phyloP scores from a whole-genome alignment of 2,113 vertebrate species.

The Solea senegalensis region DNA sequence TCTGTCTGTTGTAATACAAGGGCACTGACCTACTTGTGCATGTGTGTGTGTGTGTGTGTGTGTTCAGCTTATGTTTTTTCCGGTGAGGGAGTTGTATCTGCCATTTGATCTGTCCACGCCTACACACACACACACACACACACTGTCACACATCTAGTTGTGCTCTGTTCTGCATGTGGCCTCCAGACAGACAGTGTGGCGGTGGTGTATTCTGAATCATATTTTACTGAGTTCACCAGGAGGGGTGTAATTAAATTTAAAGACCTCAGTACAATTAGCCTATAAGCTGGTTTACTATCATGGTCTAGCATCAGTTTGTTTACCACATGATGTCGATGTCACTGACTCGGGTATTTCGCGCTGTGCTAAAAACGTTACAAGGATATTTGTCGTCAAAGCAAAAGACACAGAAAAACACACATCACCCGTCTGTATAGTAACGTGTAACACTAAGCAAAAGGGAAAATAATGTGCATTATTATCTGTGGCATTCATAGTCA shows the following conservation, averaged over 20 bases:
- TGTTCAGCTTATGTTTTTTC: constrained; percentile 26
- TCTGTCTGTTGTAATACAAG: constrained; percentile 8
- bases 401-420: neutral
- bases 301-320: constrained; percentile 1
- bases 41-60: neutral
- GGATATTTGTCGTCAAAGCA: neutral
- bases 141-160: constrained; percentile 41
- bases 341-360: neutral
- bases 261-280: neutral
- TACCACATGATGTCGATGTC: constrained; percentile 1
- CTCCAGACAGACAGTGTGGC: neutral
- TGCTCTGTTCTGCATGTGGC: constrained; percentile 33
- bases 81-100: constrained; percentile 25
- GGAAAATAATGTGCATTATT: no score
- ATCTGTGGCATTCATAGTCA: no score
- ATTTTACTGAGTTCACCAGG: constrained; percentile 29
- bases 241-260: constrained; percentile 30
- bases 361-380: neutral
- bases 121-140: constrained; percentile 13
- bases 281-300: neutral
- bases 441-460: no score
- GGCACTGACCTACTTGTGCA: constrained; percentile 42
- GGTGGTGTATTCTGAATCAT: constrained; percentile 13
- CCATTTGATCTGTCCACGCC: constrained; percentile 36
- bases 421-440: no score